phyloP scores from a whole-genome alignment of 2,888 invertebrate species.

The Caenorhabditis angaria region DNA sequence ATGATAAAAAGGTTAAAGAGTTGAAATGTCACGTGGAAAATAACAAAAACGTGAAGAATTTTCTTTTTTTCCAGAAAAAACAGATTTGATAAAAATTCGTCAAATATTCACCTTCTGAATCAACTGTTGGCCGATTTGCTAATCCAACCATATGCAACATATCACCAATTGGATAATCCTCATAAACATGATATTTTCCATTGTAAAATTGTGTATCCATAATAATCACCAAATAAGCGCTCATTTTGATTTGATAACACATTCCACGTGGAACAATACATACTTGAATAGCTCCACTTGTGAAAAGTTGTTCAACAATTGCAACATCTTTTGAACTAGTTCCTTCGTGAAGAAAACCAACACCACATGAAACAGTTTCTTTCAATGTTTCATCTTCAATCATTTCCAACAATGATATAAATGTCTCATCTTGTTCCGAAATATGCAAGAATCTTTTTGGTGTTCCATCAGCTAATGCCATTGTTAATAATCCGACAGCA shows the following conservation, averaged over 20 bases:
- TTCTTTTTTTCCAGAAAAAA: background rate
- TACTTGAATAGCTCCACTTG: slow-evolving; percentile 87
- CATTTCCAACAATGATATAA: slow-evolving; percentile 78
- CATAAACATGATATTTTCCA: slow-evolving; percentile 83
- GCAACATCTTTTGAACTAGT: slow-evolving; percentile 85
- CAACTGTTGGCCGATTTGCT: slow-evolving; percentile 90
- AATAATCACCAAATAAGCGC: slow-evolving; percentile 91
- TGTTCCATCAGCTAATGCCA: slow-evolving; percentile 88
- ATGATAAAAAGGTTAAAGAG: too few species aligned
- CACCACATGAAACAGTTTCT: slow-evolving; percentile 91
- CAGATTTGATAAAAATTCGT: too few species aligned
- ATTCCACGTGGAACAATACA: slow-evolving; percentile 91
- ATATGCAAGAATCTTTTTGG: slow-evolving; percentile 86
- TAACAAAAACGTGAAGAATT: background rate
- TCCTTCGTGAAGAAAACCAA: slow-evolving; percentile 96
- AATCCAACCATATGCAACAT: slow-evolving; percentile 96
- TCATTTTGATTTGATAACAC: slow-evolving; percentile 88
- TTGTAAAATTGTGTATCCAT: slow-evolving; percentile 95
- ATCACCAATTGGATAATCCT: slow-evolving; percentile 96
- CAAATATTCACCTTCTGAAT: slow-evolving; percentile 90
- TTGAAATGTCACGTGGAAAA: too few species aligned
- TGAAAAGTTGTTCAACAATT: slow-evolving; percentile 90
- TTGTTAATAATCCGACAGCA: slow-evolving; percentile 92
- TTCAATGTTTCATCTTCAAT: slow-evolving; percentile 87
- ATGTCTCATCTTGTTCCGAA: slow-evolving; percentile 64